Evolutionary conservation across 1,140 invertebrate genomes (phyloP).

Genomic region (Pogonomyrmex californicus): DNA sequence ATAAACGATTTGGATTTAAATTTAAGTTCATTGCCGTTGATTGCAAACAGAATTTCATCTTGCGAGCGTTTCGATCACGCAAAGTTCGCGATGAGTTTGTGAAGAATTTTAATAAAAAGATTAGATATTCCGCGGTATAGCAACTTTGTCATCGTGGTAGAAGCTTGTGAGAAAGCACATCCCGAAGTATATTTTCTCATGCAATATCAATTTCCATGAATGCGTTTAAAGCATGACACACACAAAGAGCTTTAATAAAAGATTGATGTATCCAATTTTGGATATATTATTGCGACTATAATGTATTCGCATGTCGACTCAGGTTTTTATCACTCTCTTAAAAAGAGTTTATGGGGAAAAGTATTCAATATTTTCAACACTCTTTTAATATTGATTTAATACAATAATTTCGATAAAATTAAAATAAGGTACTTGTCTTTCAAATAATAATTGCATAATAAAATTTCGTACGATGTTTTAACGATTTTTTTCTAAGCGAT

Average conservation of each 20-base stretch:
- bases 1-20: slow-evolving; percentile 53
- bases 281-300: not conserved
- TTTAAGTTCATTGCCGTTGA: slow-evolving; percentile 24
- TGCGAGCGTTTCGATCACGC: not conserved
- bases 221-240: not conserved
- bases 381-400: not conserved
- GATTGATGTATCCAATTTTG: slow-evolving; percentile 46
- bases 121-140: slow-evolving; percentile 28
- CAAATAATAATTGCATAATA: not conserved
- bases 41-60: not conserved
- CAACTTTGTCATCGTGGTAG: slow-evolving; percentile 35
- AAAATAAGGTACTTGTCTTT: not conserved
- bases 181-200: slow-evolving; percentile 1
- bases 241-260: slow-evolving; percentile 31
- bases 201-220: slow-evolving; percentile 64
- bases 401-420: slow-evolving; percentile 7
- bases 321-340: slow-evolving; percentile 21
- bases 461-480: not conserved
- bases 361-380: not conserved
- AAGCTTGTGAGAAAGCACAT: not conserved
- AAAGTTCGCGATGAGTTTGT: slow-evolving; percentile 34
- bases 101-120: slow-evolving; percentile 57
- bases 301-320: not conserved
- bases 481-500: not conserved
- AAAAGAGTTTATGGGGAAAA: not conserved